Evolutionary conservation across 2,797 vertebrate genomes (phyloP).

Genomic region (Pseudochirops corinnae): DNA sequence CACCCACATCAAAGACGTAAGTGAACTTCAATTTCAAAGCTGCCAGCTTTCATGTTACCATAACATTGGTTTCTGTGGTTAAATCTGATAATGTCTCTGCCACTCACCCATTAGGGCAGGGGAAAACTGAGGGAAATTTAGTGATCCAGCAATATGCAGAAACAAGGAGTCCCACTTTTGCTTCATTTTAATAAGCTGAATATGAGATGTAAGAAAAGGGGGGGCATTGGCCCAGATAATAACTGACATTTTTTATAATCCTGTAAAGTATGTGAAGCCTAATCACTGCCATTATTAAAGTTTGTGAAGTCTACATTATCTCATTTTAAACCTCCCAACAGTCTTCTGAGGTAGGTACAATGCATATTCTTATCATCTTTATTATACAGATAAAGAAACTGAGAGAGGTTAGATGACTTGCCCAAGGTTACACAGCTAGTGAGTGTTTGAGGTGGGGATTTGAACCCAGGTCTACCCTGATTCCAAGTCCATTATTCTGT

Average conservation of each 20-base stretch:
- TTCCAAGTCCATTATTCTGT: background rate
- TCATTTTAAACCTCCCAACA: background rate
- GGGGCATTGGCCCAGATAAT: background rate
- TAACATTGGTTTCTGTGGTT: constrained; percentile 75
- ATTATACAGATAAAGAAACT: background rate
- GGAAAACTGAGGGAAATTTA: constrained; percentile 6
- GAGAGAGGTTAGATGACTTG: background rate
- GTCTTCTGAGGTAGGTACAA: background rate
- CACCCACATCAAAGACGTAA: constrained; percentile 73
- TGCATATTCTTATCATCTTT: background rate
- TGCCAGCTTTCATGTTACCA: constrained; percentile 60
- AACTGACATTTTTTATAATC: background rate
- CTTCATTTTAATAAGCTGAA: background rate
- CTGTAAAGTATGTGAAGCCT: background rate
- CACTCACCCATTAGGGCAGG: constrained; percentile 42
- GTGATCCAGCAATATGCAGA: background rate
- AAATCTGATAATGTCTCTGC: constrained; percentile 48
- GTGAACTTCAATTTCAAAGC: constrained; percentile 63
- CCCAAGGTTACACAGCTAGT: background rate
- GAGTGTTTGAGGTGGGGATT: background rate
- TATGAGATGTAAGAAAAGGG: background rate
- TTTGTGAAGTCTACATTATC: background rate
- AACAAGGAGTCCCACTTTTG: background rate
- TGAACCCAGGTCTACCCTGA: background rate
- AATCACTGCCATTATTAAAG: background rate